Evolutionary conservation across 2,113 vertebrate species (phyloP).

Genomic region (Cochlearius cochlearius): DNA sequence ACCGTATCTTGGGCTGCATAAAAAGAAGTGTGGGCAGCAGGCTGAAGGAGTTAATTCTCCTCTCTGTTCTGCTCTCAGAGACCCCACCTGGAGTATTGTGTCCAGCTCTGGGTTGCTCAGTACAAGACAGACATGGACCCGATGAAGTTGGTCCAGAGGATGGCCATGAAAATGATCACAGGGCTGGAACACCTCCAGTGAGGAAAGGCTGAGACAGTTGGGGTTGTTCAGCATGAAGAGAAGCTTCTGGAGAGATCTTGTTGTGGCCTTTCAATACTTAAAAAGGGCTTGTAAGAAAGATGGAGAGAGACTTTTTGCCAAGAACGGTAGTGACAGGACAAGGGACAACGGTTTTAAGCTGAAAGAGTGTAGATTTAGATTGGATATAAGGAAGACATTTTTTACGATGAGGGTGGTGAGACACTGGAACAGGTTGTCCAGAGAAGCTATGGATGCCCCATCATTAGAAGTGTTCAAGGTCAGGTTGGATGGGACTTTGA

Average conservation of each 20-base stretch:
- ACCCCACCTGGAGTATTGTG: not conserved
- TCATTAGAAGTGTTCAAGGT: not conserved
- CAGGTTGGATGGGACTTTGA: not conserved
- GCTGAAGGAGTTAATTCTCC: not conserved
- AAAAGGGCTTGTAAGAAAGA: not conserved
- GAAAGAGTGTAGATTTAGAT: not conserved
- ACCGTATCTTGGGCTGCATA: not conserved
- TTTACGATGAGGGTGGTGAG: not conserved
- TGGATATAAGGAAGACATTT: not conserved
- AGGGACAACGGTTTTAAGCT: not conserved
- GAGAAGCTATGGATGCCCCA: not conserved
- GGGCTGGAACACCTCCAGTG: not conserved
- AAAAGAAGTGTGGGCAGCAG: not conserved
- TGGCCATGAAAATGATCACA: not conserved
- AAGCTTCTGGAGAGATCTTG: no score
- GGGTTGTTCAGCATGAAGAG: not conserved
- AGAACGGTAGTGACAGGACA: not conserved
- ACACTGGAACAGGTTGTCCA: not conserved
- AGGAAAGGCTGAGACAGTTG: not conserved
- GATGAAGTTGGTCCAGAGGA: not conserved
- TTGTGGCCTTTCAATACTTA: no score
- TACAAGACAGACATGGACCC: not conserved
- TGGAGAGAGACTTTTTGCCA: not conserved
- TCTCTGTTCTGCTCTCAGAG: not conserved
- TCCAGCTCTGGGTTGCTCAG: not conserved